Conservation (phyloP, 2,888 invertebrate genomes). For the Stenichneumon culpator region DNA sequence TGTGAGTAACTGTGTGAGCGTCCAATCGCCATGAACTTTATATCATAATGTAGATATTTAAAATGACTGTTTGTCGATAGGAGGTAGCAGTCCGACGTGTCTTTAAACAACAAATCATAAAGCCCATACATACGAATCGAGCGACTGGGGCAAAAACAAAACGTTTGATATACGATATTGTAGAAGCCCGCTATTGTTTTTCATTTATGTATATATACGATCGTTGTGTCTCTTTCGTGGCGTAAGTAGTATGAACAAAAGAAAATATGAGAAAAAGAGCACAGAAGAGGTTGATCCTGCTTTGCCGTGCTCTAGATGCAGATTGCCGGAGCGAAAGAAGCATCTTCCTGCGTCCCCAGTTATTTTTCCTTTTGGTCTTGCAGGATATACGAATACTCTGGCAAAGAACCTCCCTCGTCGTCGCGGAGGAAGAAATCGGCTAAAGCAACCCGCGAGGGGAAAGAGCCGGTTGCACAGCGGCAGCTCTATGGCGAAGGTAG, state of each 20-base stretch:
- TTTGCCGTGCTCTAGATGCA: conserved; percentile 26
- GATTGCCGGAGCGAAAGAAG: conserved; percentile 37
- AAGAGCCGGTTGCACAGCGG: conserved; percentile 29
- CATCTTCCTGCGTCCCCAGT: conserved; percentile 24
- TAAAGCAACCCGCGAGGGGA: conserved; percentile 21
- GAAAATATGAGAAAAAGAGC: conserved; percentile 12
- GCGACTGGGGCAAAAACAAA: not conserved
- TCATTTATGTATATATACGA: not conserved
- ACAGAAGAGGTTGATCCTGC: conserved; percentile 20
- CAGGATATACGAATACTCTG: not conserved
- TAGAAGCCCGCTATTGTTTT: conserved; percentile 9
- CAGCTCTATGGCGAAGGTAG: conserved; percentile 28
- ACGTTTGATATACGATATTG: not conserved
- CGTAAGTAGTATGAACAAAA: conserved; percentile 14
- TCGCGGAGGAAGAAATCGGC: conserved; percentile 26
- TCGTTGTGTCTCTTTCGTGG: not conserved
- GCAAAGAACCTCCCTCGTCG: conserved; percentile 30
- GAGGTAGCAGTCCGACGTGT: not conserved
- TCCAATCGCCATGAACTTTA: too few species aligned
- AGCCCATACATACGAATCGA: conserved; percentile 5
- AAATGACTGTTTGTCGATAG: conserved; percentile 30
- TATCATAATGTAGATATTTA: not conserved
- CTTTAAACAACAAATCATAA: not conserved
- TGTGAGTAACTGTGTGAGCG: too few species aligned
- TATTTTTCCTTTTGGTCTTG: conserved; percentile 20